phyloP scores from a whole-genome alignment of 2,888 invertebrate species.

The Galeruca laticollis region DNA sequence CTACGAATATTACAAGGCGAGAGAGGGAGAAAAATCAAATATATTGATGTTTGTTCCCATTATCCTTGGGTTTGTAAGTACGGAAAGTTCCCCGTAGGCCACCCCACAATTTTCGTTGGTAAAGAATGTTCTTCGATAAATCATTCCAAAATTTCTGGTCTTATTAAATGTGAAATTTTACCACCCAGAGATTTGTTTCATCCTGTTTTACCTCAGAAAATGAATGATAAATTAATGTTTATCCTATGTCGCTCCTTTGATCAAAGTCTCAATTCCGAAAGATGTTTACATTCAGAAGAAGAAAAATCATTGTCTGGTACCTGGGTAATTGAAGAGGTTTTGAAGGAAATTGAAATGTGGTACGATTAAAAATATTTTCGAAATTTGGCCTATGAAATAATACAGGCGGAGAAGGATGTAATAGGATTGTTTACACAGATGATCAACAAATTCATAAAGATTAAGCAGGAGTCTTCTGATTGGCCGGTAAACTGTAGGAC shows the following conservation, averaged over 20 bases:
- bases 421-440: slow-evolving; percentile 58
- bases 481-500: slow-evolving; percentile 51
- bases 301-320: slow-evolving; percentile 33
- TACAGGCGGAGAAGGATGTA: slow-evolving; percentile 50
- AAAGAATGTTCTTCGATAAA: slow-evolving; percentile 18
- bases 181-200: slow-evolving; percentile 48
- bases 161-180: slow-evolving; percentile 46
- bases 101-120: too few species aligned
- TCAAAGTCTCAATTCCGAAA: slow-evolving; percentile 47
- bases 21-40: too few species aligned
- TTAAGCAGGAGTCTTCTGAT: too few species aligned
- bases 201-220: too few species aligned
- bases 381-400: slow-evolving; percentile 35
- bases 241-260: slow-evolving; percentile 58
- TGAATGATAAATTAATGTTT: slow-evolving; percentile 57
- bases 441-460: too few species aligned
- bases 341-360: too few species aligned
- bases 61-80: too few species aligned
- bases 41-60: too few species aligned
- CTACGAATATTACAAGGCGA: too few species aligned
- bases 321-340: too few species aligned
- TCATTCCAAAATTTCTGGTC: slow-evolving; percentile 34
- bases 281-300: slow-evolving; percentile 54
- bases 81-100: too few species aligned
- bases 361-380: slow-evolving; percentile 54